Conservation (phyloP, 2,797 vertebrate genomes). For the Menidia menidia region DNA sequence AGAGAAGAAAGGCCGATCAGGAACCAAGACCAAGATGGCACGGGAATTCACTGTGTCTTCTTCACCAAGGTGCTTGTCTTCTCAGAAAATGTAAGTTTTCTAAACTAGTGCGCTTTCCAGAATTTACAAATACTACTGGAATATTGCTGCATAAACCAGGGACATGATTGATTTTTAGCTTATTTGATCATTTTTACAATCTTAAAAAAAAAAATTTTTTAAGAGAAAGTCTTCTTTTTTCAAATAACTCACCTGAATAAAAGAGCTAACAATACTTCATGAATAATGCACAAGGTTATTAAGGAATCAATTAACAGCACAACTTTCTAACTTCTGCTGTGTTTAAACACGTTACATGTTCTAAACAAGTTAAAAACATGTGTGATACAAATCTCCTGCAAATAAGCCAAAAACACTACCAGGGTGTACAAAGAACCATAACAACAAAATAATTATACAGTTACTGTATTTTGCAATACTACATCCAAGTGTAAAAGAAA, state of each 20-base stretch:
- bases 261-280: too few species aligned
- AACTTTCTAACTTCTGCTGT: neutral
- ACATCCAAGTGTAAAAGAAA: neutral
- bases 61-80: constrained; percentile 60
- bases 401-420: too few species aligned
- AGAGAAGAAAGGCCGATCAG: constrained; percentile 52
- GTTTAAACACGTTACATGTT: too few species aligned
- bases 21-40: constrained; percentile 76
- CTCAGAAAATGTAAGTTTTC: constrained; percentile 76
- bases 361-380: neutral
- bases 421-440: neutral
- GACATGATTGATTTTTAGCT: too few species aligned
- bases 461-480: neutral
- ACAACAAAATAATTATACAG: neutral
- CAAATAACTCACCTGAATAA: too few species aligned
- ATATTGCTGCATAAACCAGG: too few species aligned
- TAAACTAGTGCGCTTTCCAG: neutral
- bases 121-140: constrained; percentile 2
- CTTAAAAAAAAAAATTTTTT: too few species aligned
- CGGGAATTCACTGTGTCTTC: constrained; percentile 60
- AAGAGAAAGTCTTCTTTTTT: too few species aligned
- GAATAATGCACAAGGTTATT: neutral
- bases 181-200: constrained; percentile 13
- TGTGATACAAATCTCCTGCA: too few species aligned
- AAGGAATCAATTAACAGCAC: neutral